Evolutionary conservation across 2,113 vertebrate species (phyloP), one percentile per base, ranked within the genome.

Genomic region (Pteropus alecto): DNA sequence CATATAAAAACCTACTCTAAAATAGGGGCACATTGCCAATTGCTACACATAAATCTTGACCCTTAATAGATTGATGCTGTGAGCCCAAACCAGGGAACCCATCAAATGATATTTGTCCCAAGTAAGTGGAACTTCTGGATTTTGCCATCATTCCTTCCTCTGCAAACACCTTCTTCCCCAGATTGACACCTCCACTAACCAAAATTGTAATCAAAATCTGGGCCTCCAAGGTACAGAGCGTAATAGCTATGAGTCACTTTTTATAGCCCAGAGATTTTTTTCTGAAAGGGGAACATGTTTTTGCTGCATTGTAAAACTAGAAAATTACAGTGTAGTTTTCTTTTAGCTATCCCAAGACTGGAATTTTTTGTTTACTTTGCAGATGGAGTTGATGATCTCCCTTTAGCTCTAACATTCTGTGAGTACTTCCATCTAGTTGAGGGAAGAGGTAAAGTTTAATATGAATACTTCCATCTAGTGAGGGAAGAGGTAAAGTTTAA

Each of bases 341-440:
- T 88, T 58, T 73, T 76, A 94, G 56, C 46, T 46, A 87, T 83
- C 54, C 46, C 67, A 24, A n/a, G 33, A 94, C 33, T 67, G 63
- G 46, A 89, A 65, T 35, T 89, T 67, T 78, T 87, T 84, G 10
- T 82, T 96, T 22, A 60, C 61, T 77, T 61, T 92, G 79, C 56
- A 61, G 43, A n/a, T 48, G 18, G 6, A 71, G 9, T 8, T 63
- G 46, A 68, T 61, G 28, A 16, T 48, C 48, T 70, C 41, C 21
- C 60, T 71, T 60, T 15, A 46, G 65, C 38, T 65, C 33, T 21
- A 9, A 74, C 9, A 4, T 35, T 67, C 67, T 68, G 13, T 60
- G 35, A 28, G 1, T 26, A 11, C n/a, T 60, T 94, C 43, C 51
- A 0, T 70, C 6, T 22, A n/a, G 38, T 14, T 56, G 24, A 89